Conservation (phyloP, 1,140 invertebrate genomes). For the Steinernema khuongi region DNA sequence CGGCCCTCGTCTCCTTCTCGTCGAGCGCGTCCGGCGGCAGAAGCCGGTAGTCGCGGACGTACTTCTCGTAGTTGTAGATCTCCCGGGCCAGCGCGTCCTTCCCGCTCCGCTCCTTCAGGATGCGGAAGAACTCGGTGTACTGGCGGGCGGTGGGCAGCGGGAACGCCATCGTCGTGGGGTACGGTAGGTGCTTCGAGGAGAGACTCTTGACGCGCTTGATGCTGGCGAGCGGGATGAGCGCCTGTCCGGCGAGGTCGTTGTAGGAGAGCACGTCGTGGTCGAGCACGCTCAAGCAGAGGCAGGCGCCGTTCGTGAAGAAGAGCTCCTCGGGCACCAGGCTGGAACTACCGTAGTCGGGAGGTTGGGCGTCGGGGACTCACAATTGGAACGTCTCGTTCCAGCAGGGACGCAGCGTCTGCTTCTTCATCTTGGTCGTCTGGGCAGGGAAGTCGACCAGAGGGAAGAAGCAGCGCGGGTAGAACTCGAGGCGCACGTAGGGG, state of each 20-base stretch:
- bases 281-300: slow-evolving; percentile 9
- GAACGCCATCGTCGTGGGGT: slow-evolving; percentile 1
- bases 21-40: slow-evolving; percentile 6
- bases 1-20: background rate
- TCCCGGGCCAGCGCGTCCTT: background rate
- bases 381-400: slow-evolving; percentile 18
- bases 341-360: background rate
- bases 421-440: background rate
- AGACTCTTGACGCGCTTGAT: slow-evolving; percentile 8
- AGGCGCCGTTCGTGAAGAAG: slow-evolving; percentile 18
- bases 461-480: slow-evolving; percentile 15
- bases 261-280: slow-evolving; percentile 21
- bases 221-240: slow-evolving; percentile 12
- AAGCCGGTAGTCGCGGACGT: slow-evolving; percentile 18
- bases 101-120: slow-evolving; percentile 15
- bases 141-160: background rate
- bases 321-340: slow-evolving; percentile 7
- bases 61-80: slow-evolving; percentile 14
- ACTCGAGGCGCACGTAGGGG: slow-evolving; percentile 16
- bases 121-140: slow-evolving; percentile 2
- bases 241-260: slow-evolving; percentile 19
- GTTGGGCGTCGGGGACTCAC: background rate
- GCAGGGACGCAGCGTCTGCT: slow-evolving; percentile 10
- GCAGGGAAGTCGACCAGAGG: background rate
- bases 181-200: slow-evolving; percentile 18